Percentiles rank a stretch among this genome's conserved stretches.
phyloP scores from a whole-genome alignment of 2,888 invertebrate species.

The Tupiocoris notatus region DNA sequence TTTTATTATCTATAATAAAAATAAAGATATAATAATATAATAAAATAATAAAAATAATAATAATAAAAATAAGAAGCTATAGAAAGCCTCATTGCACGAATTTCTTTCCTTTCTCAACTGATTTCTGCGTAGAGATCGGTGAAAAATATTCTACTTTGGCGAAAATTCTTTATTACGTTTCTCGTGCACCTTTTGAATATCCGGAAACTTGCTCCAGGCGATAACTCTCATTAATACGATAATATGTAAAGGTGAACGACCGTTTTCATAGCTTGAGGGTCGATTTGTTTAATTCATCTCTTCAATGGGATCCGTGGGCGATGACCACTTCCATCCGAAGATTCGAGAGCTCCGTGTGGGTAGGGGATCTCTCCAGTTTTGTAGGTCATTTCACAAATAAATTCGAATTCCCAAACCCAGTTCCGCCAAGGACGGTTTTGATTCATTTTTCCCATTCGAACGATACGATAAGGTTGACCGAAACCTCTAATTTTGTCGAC shows the following conservation, averaged over 20 bases:
- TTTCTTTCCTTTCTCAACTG: no score
- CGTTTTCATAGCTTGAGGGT: neutral
- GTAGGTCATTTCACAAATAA: slow-evolving; percentile 32
- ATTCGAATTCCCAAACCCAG: slow-evolving; percentile 8
- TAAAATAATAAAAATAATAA: no score
- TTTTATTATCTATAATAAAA: no score
- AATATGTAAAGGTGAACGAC: neutral
- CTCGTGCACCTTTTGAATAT: no score
- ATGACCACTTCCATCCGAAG: neutral
- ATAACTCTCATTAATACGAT: no score
- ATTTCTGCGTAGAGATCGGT: no score
- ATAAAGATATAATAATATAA: no score
- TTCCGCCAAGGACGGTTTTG: slow-evolving; percentile 14
- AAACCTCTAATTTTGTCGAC: neutral
- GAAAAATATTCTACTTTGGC: no score
- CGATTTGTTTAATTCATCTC: neutral
- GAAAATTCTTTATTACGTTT: no score
- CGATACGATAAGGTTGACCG: neutral
- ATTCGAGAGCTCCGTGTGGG: slow-evolving; percentile 2
- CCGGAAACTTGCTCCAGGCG: no score
- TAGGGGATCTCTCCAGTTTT: slow-evolving; percentile 27
- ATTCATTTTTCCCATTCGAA: slow-evolving; percentile 2
- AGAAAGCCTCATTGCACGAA: no score
- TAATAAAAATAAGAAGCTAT: no score
- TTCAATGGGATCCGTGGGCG: slow-evolving; percentile 3